Conservation (phyloP, 2,888 invertebrate genomes). For the Andrena bucephala region DNA sequence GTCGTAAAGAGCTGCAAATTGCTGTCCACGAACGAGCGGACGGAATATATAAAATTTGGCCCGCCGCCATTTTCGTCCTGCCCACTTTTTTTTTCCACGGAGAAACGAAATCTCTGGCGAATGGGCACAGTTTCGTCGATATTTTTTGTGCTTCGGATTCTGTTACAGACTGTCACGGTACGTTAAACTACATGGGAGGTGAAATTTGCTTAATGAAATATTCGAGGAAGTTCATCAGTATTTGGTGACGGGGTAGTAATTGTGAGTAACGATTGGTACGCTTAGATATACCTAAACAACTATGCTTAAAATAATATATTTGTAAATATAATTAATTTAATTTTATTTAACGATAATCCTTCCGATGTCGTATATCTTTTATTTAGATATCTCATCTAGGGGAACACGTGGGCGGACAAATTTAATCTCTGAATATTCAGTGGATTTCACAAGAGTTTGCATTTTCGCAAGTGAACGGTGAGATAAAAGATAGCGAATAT, state of each 20-base stretch:
- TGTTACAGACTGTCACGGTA: neutral
- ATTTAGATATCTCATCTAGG: no score
- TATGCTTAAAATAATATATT: no score
- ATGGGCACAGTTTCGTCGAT: constrained; percentile 32
- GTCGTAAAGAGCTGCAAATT: constrained; percentile 72
- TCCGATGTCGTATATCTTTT: no score
- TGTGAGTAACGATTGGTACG: no score
- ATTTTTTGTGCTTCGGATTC: constrained; percentile 34
- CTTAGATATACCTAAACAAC: no score
- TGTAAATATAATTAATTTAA: no score
- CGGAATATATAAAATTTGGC: constrained; percentile 73
- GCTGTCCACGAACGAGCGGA: constrained; percentile 61
- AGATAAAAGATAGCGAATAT: neutral
- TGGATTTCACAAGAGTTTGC: neutral
- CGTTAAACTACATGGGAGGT: neutral
- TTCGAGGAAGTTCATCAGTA: neutral
- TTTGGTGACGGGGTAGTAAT: no score
- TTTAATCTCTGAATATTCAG: no score
- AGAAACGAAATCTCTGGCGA: constrained; percentile 11
- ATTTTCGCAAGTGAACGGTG: neutral
- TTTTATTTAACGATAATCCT: no score
- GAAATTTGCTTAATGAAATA: neutral
- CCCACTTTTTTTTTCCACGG: constrained; percentile 17
- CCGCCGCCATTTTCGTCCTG: constrained; percentile 56
- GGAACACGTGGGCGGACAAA: no score